phyloP scores from a whole-genome alignment of 2,113 vertebrate genomes.

The Scatophagus argus region DNA sequence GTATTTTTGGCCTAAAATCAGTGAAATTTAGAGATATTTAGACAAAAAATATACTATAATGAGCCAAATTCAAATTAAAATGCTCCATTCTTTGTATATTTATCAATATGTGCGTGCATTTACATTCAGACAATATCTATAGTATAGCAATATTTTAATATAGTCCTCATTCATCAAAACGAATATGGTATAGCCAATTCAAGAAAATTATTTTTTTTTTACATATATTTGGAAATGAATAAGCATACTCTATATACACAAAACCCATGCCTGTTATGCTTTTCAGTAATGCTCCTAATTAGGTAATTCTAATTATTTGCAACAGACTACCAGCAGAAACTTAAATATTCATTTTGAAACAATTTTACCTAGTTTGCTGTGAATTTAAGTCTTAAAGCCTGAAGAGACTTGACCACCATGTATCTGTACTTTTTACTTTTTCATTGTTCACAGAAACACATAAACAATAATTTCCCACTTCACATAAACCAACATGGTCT shows the following conservation, averaged over 20 bases:
- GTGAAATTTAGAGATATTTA: background rate
- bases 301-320: background rate
- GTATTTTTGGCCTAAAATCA: background rate
- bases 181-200: background rate
- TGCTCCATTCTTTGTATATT: no score
- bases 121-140: no score
- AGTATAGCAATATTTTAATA: no score
- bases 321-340: no score
- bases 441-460: constrained; percentile 26
- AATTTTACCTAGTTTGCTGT: background rate
- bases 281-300: background rate
- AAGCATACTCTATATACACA: background rate
- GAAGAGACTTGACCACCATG: background rate
- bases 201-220: background rate
- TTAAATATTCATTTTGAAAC: background rate
- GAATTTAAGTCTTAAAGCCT: background rate
- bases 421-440: constrained; percentile 23
- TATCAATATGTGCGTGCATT: no score
- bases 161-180: background rate
- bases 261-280: background rate
- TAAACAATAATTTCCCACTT: background rate
- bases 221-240: background rate
- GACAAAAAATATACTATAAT: no score
- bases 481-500: constrained; percentile 31
- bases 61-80: no score